These are phyloP conservation scores for Seriola dumerili DNA, from an alignment of 2,113 vertebrate species.

Conservation along the genomic window DNA sequence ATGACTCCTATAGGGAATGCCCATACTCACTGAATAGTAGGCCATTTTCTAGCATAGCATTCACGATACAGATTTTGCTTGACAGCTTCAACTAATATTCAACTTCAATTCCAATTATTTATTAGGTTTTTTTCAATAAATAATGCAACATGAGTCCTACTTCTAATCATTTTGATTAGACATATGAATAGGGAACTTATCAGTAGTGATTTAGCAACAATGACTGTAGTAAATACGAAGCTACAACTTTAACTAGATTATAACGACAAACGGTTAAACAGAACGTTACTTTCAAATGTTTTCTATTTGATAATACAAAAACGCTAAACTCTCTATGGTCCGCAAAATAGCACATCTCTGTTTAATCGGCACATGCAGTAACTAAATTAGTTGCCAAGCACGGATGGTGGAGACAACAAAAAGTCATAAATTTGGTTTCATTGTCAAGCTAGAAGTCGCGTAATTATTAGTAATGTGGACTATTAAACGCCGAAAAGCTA, in stretches of 20 bases:
- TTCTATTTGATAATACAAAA: neutral
- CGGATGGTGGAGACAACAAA: too few species aligned
- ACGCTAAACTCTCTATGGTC: neutral
- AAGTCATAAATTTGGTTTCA: neutral
- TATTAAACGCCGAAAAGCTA: neutral
- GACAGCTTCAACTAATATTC: neutral
- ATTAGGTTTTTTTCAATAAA: neutral
- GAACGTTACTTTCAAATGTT: neutral
- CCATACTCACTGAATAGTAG: neutral
- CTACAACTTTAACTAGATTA: neutral
- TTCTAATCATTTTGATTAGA: neutral
- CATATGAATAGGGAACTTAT: neutral
- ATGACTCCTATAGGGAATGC: neutral
- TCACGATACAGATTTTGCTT: neutral
- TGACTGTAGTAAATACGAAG: too few species aligned
- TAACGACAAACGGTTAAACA: neutral
- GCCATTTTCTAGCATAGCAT: conserved; percentile 1
- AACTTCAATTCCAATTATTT: neutral
- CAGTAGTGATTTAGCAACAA: neutral
- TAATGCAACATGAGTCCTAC: neutral
- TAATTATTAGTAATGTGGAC: neutral
- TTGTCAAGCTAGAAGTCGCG: neutral
- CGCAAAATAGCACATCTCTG: neutral
- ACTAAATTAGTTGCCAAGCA: too few species aligned
- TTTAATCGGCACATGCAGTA: neutral